A percentile compares a stretch with the other conserved stretches of the same genome.
Evolutionary conservation across 2,113 vertebrate species (phyloP).

Genomic region (Leucopternis melanops): DNA sequence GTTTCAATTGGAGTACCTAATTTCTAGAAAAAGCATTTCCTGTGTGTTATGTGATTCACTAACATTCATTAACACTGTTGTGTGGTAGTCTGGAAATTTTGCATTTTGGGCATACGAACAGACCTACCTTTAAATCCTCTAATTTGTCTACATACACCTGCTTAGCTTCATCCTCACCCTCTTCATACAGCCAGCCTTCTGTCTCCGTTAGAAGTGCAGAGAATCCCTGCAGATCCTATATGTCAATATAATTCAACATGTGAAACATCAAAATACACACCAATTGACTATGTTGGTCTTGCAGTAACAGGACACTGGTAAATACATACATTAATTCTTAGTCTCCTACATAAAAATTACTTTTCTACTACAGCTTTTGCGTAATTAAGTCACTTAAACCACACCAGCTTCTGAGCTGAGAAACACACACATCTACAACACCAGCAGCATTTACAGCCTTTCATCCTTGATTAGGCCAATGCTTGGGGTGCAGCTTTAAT

Average conservation of each 20-base stretch:
- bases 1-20: constrained; percentile 74
- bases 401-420: neutral
- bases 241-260: neutral
- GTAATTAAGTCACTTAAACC: neutral
- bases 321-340: neutral
- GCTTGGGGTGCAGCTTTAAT: neutral
- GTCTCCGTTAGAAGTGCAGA: constrained; percentile 70
- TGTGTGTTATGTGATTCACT: neutral
- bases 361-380: neutral
- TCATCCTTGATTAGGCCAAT: neutral
- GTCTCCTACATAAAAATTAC: neutral
- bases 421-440: neutral
- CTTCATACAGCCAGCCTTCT: constrained; percentile 81
- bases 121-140: constrained; percentile 74
- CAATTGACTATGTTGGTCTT: neutral
- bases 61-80: neutral
- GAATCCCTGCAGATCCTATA: constrained; percentile 71
- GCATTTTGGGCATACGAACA: neutral
- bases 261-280: neutral
- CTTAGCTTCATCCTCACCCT: constrained; percentile 79
- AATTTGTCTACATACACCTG: constrained; percentile 78
- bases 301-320: neutral
- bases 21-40: constrained; percentile 67
- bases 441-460: accelerated
- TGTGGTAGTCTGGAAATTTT: neutral